Conservation (phyloP, 2,888 invertebrate genomes). For the Tipula vernalis region DNA sequence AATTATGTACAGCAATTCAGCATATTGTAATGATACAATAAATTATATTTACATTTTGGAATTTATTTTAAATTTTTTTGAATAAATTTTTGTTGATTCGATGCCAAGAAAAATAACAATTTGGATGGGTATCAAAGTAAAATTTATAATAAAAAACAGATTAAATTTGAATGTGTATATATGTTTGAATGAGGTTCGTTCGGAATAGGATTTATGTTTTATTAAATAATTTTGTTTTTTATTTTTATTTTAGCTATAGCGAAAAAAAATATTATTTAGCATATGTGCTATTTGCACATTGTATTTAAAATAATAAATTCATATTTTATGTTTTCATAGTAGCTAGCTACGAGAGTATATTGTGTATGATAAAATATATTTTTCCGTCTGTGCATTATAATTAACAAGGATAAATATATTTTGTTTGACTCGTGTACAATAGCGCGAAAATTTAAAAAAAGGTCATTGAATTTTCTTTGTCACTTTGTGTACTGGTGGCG, state of each 20-base stretch:
- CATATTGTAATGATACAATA: background rate
- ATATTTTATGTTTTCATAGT: background rate
- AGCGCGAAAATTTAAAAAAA: background rate
- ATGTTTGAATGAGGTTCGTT: background rate
- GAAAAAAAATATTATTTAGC: background rate
- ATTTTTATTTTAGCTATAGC: background rate
- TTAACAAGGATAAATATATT: background rate
- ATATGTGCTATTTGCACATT: background rate
- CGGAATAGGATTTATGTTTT: background rate
- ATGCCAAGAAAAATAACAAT: background rate
- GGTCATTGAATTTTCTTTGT: background rate
- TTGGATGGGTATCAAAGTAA: background rate
- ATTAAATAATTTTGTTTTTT: background rate
- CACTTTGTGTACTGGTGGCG: background rate
- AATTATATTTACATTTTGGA: background rate
- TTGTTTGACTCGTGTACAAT: background rate
- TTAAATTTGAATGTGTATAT: background rate
- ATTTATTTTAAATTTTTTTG: background rate
- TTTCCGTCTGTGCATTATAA: background rate
- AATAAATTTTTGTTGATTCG: background rate
- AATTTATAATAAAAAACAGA: background rate
- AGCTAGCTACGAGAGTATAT: background rate
- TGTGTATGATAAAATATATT: background rate
- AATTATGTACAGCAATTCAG: background rate
- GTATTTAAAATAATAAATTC: background rate